Conservation (phyloP, 2,113 vertebrate species). For the Fregata magnificens region DNA sequence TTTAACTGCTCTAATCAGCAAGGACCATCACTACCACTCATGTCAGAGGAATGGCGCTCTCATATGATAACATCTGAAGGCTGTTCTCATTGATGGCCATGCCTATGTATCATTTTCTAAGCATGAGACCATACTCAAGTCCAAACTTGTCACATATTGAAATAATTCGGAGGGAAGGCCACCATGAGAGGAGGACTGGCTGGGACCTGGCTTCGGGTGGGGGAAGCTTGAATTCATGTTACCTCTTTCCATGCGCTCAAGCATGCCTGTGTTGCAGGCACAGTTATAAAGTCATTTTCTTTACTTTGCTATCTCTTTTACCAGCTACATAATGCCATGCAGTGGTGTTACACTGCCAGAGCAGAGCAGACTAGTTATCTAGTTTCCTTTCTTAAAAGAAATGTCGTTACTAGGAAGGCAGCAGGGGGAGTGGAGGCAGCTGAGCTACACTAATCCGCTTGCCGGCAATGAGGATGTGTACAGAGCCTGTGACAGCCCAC, state of each 20-base stretch:
- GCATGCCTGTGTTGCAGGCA: neutral
- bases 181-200: neutral
- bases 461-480: neutral
- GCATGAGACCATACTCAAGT: neutral
- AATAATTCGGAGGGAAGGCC: neutral
- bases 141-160: neutral
- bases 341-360: neutral
- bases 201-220: neutral
- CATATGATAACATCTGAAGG: neutral
- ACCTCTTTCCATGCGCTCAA: neutral
- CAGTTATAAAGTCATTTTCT: neutral
- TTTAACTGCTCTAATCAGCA: constrained; percentile 40
- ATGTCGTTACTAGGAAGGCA: neutral
- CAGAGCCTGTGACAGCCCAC: neutral
- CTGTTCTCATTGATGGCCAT: neutral
- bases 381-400: neutral
- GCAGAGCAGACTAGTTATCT: neutral
- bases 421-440: neutral
- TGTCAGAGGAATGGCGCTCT: constrained; percentile 2
- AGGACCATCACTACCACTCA: constrained; percentile 6
- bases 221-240: neutral
- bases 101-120: neutral
- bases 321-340: neutral
- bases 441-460: neutral
- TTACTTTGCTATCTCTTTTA: neutral